phyloP scores from a whole-genome alignment of 2,888 invertebrate genomes.

The Drosophila mimica region DNA sequence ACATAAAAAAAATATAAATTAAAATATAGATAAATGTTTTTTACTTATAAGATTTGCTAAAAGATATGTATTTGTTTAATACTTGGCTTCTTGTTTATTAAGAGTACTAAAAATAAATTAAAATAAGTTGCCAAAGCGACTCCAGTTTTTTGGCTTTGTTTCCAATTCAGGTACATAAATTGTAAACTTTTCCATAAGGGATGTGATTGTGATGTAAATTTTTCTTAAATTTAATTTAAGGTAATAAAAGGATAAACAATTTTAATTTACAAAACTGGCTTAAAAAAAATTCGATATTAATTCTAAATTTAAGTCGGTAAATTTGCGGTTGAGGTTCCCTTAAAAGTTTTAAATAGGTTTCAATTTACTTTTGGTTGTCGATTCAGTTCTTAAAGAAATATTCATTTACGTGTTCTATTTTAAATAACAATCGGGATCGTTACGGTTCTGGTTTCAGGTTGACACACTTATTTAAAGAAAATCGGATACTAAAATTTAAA shows the following conservation, averaged over 20 bases:
- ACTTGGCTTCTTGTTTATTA: neutral
- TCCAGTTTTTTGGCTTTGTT: neutral
- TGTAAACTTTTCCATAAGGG: neutral
- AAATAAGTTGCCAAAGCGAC: neutral
- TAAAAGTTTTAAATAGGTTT: neutral
- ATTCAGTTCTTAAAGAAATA: neutral
- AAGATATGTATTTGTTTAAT: neutral
- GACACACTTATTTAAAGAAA: neutral
- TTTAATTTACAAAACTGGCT: neutral
- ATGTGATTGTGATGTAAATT: neutral
- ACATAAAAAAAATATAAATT: no score
- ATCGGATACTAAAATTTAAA: accelerated
- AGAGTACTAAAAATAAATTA: accelerated
- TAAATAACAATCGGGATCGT: neutral
- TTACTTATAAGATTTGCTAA: no score
- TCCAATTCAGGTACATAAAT: neutral
- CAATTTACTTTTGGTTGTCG: neutral
- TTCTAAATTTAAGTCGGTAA: no score
- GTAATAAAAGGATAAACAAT: neutral
- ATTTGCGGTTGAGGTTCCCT: no score
- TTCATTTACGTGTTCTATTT: neutral
- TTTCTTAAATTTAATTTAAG: neutral
- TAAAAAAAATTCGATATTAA: neutral
- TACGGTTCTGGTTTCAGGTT: neutral
- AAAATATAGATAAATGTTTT: no score